A percentile compares a stretch with the other conserved stretches of the same genome.
Evolutionary conservation across 2,113 vertebrate genomes (phyloP).

Genomic region (Festucalex cinctus): DNA sequence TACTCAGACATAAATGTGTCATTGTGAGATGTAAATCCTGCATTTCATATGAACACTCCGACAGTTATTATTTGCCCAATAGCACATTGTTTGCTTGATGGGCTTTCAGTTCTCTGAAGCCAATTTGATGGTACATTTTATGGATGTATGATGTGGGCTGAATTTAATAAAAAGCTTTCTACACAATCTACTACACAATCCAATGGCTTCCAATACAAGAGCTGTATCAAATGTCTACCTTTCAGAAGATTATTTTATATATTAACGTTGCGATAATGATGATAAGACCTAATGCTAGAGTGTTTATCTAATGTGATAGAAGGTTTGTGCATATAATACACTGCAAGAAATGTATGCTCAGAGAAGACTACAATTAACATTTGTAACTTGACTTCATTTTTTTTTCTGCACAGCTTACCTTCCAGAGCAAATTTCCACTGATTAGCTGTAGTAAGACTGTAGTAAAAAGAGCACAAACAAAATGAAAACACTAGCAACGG

Average conservation of each 20-base stretch:
- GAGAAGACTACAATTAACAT: background rate
- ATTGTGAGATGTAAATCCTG: slow-evolving; percentile 8
- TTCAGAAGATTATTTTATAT: background rate
- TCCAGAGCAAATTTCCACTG: no score
- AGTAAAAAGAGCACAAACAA: no score
- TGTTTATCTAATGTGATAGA: background rate
- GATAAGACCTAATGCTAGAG: background rate
- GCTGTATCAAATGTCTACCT: background rate
- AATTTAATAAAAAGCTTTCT: background rate
- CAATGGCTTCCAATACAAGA: background rate
- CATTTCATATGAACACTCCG: slow-evolving; percentile 13
- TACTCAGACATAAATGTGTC: background rate
- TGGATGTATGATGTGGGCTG: background rate
- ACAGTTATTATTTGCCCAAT: slow-evolving; percentile 26
- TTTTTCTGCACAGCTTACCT: no score
- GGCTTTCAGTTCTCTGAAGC: slow-evolving; percentile 18
- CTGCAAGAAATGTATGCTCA: background rate
- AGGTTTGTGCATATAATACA: background rate
- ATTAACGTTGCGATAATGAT: background rate
- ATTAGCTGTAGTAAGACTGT: no score
- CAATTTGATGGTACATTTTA: background rate
- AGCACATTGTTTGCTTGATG: slow-evolving; percentile 16
- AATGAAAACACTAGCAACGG: no score
- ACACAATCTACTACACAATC: background rate
- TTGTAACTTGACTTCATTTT: no score